phyloP scores from a whole-genome alignment of 2,113 vertebrate species.

The Poeciliopsis turrubarensis region DNA sequence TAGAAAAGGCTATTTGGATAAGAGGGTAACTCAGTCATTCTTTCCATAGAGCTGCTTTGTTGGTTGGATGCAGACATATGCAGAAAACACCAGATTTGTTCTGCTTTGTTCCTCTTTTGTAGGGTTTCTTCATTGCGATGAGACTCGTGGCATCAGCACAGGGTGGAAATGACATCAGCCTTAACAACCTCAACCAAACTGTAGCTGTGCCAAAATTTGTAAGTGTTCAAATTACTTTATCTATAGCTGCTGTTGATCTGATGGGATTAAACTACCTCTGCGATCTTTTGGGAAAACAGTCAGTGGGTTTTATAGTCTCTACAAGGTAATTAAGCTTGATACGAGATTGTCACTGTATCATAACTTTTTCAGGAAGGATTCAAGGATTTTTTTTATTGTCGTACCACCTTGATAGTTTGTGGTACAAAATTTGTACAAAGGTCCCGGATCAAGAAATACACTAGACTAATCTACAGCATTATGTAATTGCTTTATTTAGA shows the following conservation, averaged over 20 bases:
- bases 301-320: background rate
- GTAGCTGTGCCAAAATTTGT: slow-evolving; percentile 92
- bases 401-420: too few species aligned
- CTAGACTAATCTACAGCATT: background rate
- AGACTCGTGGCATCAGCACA: slow-evolving; percentile 93
- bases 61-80: slow-evolving; percentile 12
- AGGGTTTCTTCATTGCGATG: slow-evolving; percentile 94
- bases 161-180: slow-evolving; percentile 88
- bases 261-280: background rate
- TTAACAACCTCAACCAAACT: slow-evolving; percentile 84
- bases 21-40: slow-evolving; percentile 81
- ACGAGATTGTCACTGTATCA: too few species aligned
- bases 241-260: background rate
- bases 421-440: too few species aligned
- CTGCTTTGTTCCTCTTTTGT: slow-evolving; percentile 12
- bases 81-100: background rate
- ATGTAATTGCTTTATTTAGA: background rate
- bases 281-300: background rate
- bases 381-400: too few species aligned
- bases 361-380: background rate
- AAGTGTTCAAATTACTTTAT: slow-evolving; percentile 67
- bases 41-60: background rate
- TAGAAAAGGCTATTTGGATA: slow-evolving; percentile 94
- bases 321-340: too few species aligned
- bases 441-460: too few species aligned